Percentiles rank a stretch among this genome's conserved stretches.
Evolutionary conservation across 2,797 vertebrate genomes (phyloP).

Genomic region (Cheirogaleus major): DNA sequence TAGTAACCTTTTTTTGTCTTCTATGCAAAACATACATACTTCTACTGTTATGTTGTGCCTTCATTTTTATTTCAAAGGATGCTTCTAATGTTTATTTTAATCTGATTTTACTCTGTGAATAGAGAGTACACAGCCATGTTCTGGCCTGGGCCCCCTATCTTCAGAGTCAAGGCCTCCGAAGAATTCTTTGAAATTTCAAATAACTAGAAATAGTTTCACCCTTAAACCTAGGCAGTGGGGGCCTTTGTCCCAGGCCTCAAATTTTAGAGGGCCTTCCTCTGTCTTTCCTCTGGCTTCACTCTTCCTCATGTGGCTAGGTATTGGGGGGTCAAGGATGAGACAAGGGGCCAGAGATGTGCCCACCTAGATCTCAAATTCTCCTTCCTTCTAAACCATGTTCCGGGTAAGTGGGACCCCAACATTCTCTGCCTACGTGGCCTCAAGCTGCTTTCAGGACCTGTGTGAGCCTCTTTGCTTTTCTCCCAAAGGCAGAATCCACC

Average conservation of each 20-base stretch:
- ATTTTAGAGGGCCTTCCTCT: neutral
- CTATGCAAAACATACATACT: neutral
- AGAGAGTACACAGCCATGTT: neutral
- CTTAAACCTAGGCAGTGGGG: neutral
- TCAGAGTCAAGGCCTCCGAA: neutral
- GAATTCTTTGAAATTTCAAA: neutral
- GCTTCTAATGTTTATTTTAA: neutral
- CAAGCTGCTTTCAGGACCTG: neutral
- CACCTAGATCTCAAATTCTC: neutral
- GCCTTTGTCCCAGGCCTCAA: neutral
- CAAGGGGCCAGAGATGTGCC: neutral
- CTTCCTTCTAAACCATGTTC: neutral
- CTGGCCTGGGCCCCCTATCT: neutral
- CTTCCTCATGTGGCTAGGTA: neutral
- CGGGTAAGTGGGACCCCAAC: neutral
- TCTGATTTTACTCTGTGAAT: neutral
- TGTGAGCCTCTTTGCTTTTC: neutral
- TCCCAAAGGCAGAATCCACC: neutral
- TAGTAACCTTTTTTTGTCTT: neutral
- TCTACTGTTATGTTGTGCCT: neutral
- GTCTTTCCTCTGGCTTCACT: neutral
- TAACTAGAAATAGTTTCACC: neutral
- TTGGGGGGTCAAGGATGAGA: neutral
- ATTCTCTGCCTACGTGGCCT: neutral
- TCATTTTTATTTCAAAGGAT: neutral